These are phyloP conservation scores for Astyanax mexicanus DNA, from an alignment of 2,797 vertebrate genomes.

Conservation along the genomic window DNA sequence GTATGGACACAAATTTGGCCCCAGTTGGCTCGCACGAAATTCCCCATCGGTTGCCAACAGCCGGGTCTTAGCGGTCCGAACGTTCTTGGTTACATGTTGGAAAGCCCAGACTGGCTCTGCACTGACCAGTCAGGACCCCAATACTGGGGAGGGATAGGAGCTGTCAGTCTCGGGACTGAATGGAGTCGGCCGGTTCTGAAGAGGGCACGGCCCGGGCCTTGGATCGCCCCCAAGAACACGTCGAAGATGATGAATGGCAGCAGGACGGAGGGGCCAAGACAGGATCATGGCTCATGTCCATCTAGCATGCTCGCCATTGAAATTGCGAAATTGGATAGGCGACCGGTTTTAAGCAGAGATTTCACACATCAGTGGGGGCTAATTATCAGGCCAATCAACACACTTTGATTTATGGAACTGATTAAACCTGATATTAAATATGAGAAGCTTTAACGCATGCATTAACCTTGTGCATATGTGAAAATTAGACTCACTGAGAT, in stretches of 20 bases:
- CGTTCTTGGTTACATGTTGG: constrained; percentile 29
- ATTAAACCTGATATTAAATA: neutral
- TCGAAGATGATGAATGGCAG: constrained; percentile 79
- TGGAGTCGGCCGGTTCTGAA: constrained; percentile 34
- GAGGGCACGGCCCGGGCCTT: constrained; percentile 58
- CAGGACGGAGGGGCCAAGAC: constrained; percentile 22
- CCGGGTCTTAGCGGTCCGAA: constrained; percentile 41
- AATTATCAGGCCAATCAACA: neutral
- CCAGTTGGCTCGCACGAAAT: constrained; percentile 69
- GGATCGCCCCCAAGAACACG: constrained; percentile 79
- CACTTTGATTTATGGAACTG: neutral
- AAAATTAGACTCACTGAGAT: neutral
- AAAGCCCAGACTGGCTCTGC: constrained; percentile 20
- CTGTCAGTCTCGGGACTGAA: constrained; percentile 40
- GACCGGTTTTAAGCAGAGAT: constrained; percentile 18
- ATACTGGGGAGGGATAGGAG: constrained; percentile 38
- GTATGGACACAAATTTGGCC: constrained; percentile 76
- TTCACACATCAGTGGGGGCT: neutral
- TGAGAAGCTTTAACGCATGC: neutral
- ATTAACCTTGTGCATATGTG: neutral
- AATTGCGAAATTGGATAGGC: neutral
- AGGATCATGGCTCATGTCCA: constrained; percentile 25
- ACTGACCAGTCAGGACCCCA: constrained; percentile 4
- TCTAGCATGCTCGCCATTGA: constrained; percentile 18
- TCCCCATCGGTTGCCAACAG: constrained; percentile 73